Evolutionary conservation across 2,888 invertebrate species (phyloP), one percentile per base, ranked within the genome.

Genomic region (Agrochola lota): DNA sequence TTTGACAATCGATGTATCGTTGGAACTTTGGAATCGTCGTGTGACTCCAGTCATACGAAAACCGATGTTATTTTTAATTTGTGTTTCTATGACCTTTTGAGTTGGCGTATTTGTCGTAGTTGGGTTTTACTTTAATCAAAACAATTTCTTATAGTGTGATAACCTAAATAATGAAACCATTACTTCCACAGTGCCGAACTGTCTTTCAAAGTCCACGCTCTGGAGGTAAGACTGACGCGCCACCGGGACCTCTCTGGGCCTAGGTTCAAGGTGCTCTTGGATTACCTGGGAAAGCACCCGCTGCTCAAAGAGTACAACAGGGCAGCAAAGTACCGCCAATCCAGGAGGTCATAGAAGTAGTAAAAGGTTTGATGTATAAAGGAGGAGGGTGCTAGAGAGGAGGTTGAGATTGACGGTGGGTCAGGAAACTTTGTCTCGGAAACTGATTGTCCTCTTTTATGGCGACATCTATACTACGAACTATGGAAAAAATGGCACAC

Each of bases 221-320:
- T 98, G 55, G 98, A 98, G 84, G 97, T 97, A 20, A 95, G 97
- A 43, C 91, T 98, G 80, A 95, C 97, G 2, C 95, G 98, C 4
- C 97, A 97, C 88, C 95, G 95, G 77, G 97, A 97, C 70, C 93
- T 97, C 26, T 97, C 97, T 0, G 96, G 95, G 1, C 93, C 95
- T 0, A 92, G 97, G 55, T 97, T 95, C 90, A 93, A 92, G 77
- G 88, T 83, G 0, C 90, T 97, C 17, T 88, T 96, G 77, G 95
- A 95, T 0, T 94, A 95, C 49, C 85, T 96, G 67, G 93, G 94
- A 71, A 95, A 94, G 62, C 96, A 96, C 79, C 96, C 96, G 0
- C 82, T 96, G 40, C 90, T 96, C 4, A 92, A 87, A 68, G 96
- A 96, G 40, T 96, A 92, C 80, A 94, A 92, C 59, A 91, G 90